These are phyloP conservation scores for Drosophila albomicans DNA, from an alignment of 1,140 invertebrate species.

Conservation along the genomic window DNA sequence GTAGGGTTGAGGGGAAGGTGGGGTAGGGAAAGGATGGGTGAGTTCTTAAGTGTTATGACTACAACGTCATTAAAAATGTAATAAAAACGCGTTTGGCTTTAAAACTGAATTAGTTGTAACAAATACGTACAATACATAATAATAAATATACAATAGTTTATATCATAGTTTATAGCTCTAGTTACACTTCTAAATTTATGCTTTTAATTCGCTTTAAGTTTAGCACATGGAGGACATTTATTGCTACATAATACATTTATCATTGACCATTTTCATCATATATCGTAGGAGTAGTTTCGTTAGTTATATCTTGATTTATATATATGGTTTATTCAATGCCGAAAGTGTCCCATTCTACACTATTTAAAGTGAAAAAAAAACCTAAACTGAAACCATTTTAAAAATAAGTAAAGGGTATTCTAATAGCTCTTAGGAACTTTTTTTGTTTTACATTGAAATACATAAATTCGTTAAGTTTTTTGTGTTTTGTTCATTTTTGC, in stretches of 20 bases:
- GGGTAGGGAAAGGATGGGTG: not conserved
- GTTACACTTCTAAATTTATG: slow-evolving; percentile 43
- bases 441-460: too few species aligned
- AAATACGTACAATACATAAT: slow-evolving; percentile 55
- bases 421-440: too few species aligned
- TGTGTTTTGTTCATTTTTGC: too few species aligned
- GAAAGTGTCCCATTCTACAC: too few species aligned
- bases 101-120: slow-evolving; percentile 70
- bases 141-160: slow-evolving; percentile 45
- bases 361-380: too few species aligned
- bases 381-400: too few species aligned
- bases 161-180: slow-evolving; percentile 41
- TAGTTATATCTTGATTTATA: not conserved
- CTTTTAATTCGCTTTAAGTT: slow-evolving; percentile 64
- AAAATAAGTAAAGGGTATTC: too few species aligned
- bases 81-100: slow-evolving; percentile 61
- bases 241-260: slow-evolving; percentile 77
- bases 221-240: slow-evolving; percentile 84
- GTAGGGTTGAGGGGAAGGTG: slow-evolving; percentile 3
- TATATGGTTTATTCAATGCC: too few species aligned
- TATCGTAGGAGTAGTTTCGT: slow-evolving; percentile 44
- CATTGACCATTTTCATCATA: slow-evolving; percentile 10
- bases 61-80: slow-evolving; percentile 79
- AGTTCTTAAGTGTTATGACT: slow-evolving; percentile 71
- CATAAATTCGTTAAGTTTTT: too few species aligned